phyloP scores from a whole-genome alignment of 2,113 vertebrate species.

The Chlamydotis undulata region DNA sequence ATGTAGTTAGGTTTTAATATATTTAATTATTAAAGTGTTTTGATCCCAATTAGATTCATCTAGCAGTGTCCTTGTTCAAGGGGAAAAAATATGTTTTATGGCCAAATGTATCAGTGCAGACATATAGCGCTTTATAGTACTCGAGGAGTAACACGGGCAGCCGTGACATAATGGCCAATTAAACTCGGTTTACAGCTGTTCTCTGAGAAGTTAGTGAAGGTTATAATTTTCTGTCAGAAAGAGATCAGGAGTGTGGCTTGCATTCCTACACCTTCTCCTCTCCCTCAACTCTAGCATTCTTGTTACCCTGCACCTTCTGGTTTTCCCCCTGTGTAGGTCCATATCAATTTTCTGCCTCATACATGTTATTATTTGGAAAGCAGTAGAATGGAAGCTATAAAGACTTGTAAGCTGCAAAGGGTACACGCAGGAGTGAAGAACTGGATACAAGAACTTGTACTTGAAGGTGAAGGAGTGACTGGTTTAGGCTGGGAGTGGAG shows the following conservation, averaged over 20 bases:
- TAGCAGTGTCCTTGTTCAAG: not conserved
- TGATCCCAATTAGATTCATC: not conserved
- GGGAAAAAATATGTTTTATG: not conserved
- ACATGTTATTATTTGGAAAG: not conserved
- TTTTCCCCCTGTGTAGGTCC: not conserved
- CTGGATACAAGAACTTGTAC: not conserved
- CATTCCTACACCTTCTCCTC: not conserved
- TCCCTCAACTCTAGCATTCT: not conserved
- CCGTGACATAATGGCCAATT: constrained; percentile 18
- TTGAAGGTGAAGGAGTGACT: not conserved
- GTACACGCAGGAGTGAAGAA: not conserved
- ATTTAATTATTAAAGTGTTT: not conserved
- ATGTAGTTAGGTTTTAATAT: not conserved
- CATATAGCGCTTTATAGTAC: not conserved
- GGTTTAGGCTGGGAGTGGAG: not conserved
- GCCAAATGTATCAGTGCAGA: not conserved
- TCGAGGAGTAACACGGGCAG: not conserved
- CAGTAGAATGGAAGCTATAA: not conserved
- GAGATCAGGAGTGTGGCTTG: not conserved
- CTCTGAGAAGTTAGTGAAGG: not conserved
- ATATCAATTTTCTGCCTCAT: not conserved
- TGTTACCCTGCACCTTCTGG: not conserved
- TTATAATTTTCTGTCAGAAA: not conserved
- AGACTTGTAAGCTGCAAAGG: not conserved
- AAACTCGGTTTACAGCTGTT: constrained; percentile 39